phyloP scores from a whole-genome alignment of 2,113 vertebrate species.

The human (Homo sapiens) region GRCh38 chr2:65881001-65881500 shows the following conservation, averaged over 20 bases:
- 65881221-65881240: not conserved
- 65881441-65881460: not conserved
- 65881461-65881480: not conserved
- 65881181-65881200: not conserved
- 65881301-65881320: not conserved
- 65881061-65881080: not conserved
- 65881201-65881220: not conserved
- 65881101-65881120: not conserved
- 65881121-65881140: not conserved
- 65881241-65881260: not conserved
- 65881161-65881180: not conserved
- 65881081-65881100: not conserved
- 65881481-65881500: not conserved
- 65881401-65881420: not conserved
- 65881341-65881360: not conserved
- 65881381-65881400: not conserved
- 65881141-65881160: not conserved
- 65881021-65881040: not conserved
- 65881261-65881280: not conserved
- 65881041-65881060: not conserved
- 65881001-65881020: not conserved
- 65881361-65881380: not conserved
- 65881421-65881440: not conserved
- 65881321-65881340: not conserved
- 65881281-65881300: conserved; percentile 31